Conservation (phyloP, 2,888 invertebrate species). For the Diplazon laetatorius region DNA sequence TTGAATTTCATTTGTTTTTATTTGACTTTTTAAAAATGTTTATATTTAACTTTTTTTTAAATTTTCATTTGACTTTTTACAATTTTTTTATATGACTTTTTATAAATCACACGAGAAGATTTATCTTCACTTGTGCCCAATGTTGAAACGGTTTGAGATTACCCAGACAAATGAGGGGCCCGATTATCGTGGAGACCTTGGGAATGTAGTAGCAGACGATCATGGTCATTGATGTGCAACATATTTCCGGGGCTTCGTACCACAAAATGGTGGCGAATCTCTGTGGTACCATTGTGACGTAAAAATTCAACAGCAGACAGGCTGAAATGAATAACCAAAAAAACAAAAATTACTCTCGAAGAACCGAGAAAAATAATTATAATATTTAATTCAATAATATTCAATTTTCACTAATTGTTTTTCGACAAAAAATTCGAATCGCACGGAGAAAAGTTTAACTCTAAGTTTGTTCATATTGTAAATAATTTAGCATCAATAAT, state of each 20-base stretch:
- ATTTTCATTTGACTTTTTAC: neutral
- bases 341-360: too few relatives aligned
- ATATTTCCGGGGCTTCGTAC: constrained; percentile 68
- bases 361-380: too few relatives aligned
- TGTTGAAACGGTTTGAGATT: constrained; percentile 64
- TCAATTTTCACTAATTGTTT: too few relatives aligned
- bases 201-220: constrained; percentile 70
- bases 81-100: neutral
- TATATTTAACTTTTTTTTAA: too few relatives aligned
- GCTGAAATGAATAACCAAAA: constrained; percentile 62
- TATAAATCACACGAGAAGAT: neutral
- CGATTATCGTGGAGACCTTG: constrained; percentile 70
- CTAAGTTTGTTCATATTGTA: too few relatives aligned
- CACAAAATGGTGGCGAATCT: constrained; percentile 70
- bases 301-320: constrained; percentile 69
- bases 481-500: too few relatives aligned
- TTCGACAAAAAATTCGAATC: too few relatives aligned
- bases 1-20: too few relatives aligned
- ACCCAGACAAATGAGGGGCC: constrained; percentile 70
- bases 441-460: too few relatives aligned
- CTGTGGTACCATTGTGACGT: constrained; percentile 73
- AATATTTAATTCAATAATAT: too few relatives aligned
- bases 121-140: constrained; percentile 60
- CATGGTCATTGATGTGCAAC: constrained; percentile 67
- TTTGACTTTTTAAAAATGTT: neutral